Percentiles rank a stretch among this genome's conserved stretches.
Conservation (phyloP, 2,888 invertebrate species). For the Oithona nana region DNA sequence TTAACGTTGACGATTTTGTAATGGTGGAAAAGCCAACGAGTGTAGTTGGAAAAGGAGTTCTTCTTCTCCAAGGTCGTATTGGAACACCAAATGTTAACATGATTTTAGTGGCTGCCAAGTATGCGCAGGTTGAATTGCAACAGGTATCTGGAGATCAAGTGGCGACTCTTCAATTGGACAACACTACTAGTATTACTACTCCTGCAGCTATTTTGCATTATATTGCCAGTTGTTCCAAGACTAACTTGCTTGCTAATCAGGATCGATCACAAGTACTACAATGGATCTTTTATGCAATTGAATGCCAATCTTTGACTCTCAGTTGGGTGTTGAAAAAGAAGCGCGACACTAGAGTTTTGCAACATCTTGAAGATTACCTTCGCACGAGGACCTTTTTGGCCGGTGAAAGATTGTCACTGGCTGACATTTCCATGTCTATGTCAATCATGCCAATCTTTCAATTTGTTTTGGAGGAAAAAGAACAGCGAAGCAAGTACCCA, state of each 20-base stretch:
- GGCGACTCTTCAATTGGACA: not conserved
- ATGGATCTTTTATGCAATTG: not conserved
- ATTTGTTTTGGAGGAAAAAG: constrained; percentile 23
- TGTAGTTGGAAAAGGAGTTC: not conserved
- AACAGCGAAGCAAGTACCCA: constrained; percentile 23
- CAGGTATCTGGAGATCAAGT: not conserved
- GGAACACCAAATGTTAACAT: not conserved
- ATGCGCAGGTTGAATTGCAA: not conserved
- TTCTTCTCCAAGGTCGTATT: not conserved
- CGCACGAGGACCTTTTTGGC: constrained; percentile 29
- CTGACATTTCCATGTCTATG: constrained; percentile 29
- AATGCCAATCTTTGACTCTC: not conserved
- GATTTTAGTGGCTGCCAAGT: not conserved
- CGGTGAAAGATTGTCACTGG: constrained; percentile 29
- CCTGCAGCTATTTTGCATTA: not conserved
- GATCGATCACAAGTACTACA: not conserved
- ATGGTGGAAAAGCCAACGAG: not conserved
- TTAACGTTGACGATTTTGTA: not conserved
- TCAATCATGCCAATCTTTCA: constrained; percentile 27
- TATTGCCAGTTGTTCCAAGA: not conserved
- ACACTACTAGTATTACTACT: not conserved
- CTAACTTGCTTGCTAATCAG: not conserved
- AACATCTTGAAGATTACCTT: constrained; percentile 25
- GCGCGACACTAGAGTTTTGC: constrained; percentile 24
- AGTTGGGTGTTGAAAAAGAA: constrained; percentile 21